Base-by-base conservation (phyloP, 1,140 invertebrate genomes). In the Drosophila pruinosa region DNA sequence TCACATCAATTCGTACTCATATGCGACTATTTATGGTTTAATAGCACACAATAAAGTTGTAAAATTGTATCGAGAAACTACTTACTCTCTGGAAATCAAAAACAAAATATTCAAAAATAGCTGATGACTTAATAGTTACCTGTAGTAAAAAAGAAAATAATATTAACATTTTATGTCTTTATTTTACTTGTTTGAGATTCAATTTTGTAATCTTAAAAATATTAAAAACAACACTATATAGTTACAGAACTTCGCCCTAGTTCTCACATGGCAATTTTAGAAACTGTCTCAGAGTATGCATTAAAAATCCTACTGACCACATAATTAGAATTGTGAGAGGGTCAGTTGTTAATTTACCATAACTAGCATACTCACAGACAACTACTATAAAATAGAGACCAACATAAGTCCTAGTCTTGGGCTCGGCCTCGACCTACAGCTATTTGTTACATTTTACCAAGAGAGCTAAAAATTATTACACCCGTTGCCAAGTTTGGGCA, bases 361-460 rank as follows among this genome's bases (percentile, higher is more conserved):
- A 62, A 45, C 38, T 6, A 15, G 12, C 10, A 22, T 36, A 22
- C 41, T 2, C 19, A 28, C 15, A 28, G 12, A 12, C 22, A 22
- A 22, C 21, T 24, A 22, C 50, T 22, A 38, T 12, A 53, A 53
- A 53, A 14, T 7, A 15, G n/a, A 50, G 24, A 41, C 19, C 57
- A 47, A 8, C 22, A 41, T 22, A 24, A 41, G 22, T 39, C 5
- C 38, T 15, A 14, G 15, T 8, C 2, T 14, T 8, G n/a, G 12
- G 31, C 7, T 48, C 39, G 58, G 36, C 65, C 58, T 63, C 65
- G 65, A 70, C 67, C 58, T 64, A 59, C 52, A 78, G 63, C 56
- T 63, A 78, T 82, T 82, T 82, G 78, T 83, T 75, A 83, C 74
- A 82, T 78, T 83, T 82, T 74, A 71, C 43, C 65, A 15, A 36